Evolutionary conservation across 2,113 vertebrate species (phyloP).

Genomic region (Protobothrops mucrosquamatus): DNA sequence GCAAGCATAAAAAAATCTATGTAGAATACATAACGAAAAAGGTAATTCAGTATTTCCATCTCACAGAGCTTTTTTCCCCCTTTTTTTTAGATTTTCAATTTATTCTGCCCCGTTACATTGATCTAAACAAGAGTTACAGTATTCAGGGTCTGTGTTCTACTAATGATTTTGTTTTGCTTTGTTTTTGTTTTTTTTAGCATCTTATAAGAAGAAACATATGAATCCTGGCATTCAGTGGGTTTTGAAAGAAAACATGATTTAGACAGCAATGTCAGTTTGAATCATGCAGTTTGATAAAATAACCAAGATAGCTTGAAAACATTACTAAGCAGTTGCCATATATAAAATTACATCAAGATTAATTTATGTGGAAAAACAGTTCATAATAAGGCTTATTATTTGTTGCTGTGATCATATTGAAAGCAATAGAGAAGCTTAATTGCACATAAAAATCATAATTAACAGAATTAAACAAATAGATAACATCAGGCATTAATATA

Average conservation of each 20-base stretch:
- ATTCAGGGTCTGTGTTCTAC: neutral
- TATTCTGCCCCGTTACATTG: neutral
- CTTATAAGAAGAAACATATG: neutral
- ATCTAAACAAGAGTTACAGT: fast-evolving
- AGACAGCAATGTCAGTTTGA: neutral
- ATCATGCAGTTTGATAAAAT: neutral
- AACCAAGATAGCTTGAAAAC: neutral
- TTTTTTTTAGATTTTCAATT: conserved; percentile 27
- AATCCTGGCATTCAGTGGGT: neutral
- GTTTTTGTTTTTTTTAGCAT: neutral
- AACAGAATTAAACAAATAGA: neutral
- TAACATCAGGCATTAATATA: neutral
- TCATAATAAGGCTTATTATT: neutral
- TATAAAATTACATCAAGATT: neutral
- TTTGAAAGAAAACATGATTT: neutral
- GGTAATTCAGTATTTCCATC: conserved; percentile 63
- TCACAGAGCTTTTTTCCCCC: conserved; percentile 10
- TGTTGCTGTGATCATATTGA: neutral
- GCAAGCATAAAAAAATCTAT: conserved; percentile 69
- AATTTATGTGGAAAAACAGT: neutral
- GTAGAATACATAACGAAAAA: conserved; percentile 68
- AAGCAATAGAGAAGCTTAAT: neutral
- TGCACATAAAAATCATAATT: neutral
- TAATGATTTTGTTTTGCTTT: neutral
- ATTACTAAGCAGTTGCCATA: neutral